Evolutionary conservation across 1,140 invertebrate genomes (phyloP).

Genomic region (Dolichoris vasculosae): DNA sequence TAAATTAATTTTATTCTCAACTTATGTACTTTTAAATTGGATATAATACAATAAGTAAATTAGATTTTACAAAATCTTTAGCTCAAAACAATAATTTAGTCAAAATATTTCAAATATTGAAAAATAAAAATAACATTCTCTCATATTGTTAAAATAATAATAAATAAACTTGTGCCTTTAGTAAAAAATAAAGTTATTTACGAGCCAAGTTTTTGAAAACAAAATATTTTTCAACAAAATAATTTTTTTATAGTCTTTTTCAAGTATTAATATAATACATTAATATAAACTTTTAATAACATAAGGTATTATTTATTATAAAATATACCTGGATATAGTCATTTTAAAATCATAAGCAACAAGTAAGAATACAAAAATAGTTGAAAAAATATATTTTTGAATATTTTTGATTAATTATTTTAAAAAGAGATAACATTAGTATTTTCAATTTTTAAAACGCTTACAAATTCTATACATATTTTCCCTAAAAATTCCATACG

Average conservation of each 20-base stretch:
- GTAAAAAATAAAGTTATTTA: no score
- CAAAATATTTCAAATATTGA: background rate
- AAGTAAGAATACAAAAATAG: no score
- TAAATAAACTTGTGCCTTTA: background rate
- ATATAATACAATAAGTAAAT: background rate
- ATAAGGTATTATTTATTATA: no score
- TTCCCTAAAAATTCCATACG: background rate
- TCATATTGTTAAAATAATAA: background rate
- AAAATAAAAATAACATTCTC: background rate
- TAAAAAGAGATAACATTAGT: background rate
- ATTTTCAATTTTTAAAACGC: background rate
- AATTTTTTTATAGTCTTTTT: no score
- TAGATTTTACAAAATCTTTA: no score
- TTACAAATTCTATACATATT: background rate
- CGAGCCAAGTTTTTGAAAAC: no score
- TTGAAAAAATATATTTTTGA: no score
- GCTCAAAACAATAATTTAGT: background rate
- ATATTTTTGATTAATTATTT: background rate
- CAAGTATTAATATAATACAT: no score
- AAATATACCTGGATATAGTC: no score
- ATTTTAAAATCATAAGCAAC: no score
- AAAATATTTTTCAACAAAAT: no score
- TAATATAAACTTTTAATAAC: no score
- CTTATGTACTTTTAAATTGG: background rate
- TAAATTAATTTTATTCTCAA: background rate